phyloP scores from a whole-genome alignment of 2,113 vertebrate species.

The Thryonomys swinderianus region DNA sequence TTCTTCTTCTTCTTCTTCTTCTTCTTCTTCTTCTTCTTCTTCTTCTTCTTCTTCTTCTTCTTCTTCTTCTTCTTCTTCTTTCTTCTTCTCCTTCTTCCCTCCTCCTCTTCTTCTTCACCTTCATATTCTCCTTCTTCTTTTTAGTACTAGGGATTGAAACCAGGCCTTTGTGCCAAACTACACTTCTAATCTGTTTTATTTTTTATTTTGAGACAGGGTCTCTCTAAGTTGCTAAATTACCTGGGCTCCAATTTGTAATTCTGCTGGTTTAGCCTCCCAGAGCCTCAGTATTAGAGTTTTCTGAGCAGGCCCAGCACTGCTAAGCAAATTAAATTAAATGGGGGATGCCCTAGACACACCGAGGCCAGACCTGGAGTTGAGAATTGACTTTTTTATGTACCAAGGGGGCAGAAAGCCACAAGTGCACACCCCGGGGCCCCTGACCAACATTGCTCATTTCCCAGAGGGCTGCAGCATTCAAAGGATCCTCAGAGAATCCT shows the following conservation, averaged over 20 bases:
- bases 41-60: too few relatives aligned
- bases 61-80: too few relatives aligned
- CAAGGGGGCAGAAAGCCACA: not conserved
- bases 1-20: too few relatives aligned
- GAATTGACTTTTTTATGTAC: too few relatives aligned
- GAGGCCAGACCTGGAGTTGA: not conserved
- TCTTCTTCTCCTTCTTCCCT: too few relatives aligned
- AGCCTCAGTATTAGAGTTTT: not conserved
- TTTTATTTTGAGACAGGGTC: not conserved
- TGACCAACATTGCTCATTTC: too few relatives aligned
- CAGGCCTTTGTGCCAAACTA: not conserved
- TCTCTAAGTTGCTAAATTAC: not conserved
- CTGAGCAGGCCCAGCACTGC: not conserved
- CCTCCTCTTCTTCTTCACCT: too few relatives aligned
- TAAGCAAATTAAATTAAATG: not conserved
- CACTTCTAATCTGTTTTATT: not conserved
- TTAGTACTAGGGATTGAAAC: not conserved
- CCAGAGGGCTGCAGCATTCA: fast-evolving
- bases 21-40: too few relatives aligned
- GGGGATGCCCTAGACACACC: not conserved
- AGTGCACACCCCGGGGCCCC: not conserved
- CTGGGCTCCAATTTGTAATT: not conserved
- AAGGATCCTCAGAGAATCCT: not conserved
- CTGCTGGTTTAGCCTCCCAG: not conserved
- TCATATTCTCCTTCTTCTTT: not conserved